phyloP scores from a whole-genome alignment of 2,797 vertebrate genomes.

The Enteromius radiatus region DNA sequence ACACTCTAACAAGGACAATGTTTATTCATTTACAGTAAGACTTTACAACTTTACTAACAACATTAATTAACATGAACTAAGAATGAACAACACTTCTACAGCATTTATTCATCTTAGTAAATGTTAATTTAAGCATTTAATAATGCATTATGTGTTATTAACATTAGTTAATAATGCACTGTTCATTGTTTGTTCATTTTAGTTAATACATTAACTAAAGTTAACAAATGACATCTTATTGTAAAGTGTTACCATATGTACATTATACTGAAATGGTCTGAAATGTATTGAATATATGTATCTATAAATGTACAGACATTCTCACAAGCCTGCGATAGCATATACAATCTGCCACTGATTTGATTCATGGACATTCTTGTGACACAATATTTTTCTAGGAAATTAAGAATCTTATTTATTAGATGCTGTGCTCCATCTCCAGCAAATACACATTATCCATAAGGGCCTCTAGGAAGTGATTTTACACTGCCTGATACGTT shows the following conservation, averaged over 20 bases:
- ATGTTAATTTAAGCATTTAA: too few relatives aligned
- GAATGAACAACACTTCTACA: too few relatives aligned
- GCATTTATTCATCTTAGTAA: too few relatives aligned
- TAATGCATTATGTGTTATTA: too few relatives aligned
- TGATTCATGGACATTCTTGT: background rate
- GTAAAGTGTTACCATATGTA: too few relatives aligned
- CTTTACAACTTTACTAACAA: too few relatives aligned
- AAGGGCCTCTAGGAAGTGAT: conserved; percentile 26
- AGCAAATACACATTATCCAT: background rate
- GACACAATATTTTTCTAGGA: background rate
- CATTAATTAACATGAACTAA: too few relatives aligned
- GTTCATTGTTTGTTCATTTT: too few relatives aligned
- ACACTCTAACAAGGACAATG: background rate
- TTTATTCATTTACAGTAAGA: background rate
- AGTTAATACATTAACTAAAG: too few relatives aligned
- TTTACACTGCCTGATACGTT: conserved; percentile 33
- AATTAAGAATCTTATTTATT: background rate
- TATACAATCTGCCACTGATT: background rate
- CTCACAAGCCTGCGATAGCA: background rate
- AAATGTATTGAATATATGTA: background rate
- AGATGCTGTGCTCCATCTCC: background rate
- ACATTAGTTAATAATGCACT: too few relatives aligned
- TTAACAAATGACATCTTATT: too few relatives aligned
- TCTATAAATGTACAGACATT: background rate
- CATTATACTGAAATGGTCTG: background rate